Evolutionary conservation across 2,113 vertebrate species (phyloP), one percentile per base, ranked within the genome.

Genomic region (Donacobius atricapilla): DNA sequence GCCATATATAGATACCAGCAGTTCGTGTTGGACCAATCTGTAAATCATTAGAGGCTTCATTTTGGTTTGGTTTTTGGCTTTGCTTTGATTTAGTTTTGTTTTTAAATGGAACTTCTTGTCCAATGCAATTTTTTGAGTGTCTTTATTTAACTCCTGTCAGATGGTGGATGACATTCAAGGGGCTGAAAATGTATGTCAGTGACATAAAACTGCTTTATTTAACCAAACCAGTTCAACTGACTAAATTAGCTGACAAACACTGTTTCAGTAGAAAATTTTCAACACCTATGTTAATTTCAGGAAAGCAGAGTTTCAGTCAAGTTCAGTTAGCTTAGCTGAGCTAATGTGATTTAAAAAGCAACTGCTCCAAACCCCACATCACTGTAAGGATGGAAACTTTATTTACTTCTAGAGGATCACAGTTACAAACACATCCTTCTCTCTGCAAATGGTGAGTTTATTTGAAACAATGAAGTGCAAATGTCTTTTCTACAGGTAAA

Each of bases 91-190:
- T 68, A 30, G 15, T 69, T 42, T 28, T 31, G 45, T 50, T 71
- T 70, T 86, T 3, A 58, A 77, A 87, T 48, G 58, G 54, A 81
- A 54, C 64, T 89, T 88, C 27, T 88, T 96, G 64, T 83, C 85
- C 56, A 88, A 86, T 1, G 2, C 17, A 70, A 24, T 13, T 91
- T 95, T 87, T 92, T 77, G 33, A 68, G 21, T 76, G 37, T 83
- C 91, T 94, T 87, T 94, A 79, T 94, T 94, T 72, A 90, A 64
- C 56, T 86, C n/a, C 44, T 75, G 50, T 94, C 56, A 86, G 92
- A 88, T 94, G 40, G 75, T 83, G 68, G 71, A 73, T 48, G 30
- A 90, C 63, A 90, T 33, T 88, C 68, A 83, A 94, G 89, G 54
- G 45, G 19, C 47, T 80, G 66, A 72, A 82, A 91, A 61, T 2